Evolutionary conservation across 37 sponge, comb jelly and placozoan species (phyloP).

Genomic region (Oscarella lobularis): DNA sequence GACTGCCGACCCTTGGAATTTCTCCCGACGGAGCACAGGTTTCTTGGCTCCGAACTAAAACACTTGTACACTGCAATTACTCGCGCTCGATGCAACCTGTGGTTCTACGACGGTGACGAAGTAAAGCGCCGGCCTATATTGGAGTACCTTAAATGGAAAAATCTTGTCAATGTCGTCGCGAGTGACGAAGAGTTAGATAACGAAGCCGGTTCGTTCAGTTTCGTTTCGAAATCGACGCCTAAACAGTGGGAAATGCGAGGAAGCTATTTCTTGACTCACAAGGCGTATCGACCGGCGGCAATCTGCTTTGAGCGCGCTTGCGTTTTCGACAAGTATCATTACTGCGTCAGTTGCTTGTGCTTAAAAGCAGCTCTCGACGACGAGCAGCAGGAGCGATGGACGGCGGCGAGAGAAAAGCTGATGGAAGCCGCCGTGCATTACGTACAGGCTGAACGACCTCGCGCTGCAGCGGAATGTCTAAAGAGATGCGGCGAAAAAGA

Average conservation of each 20-base stretch:
- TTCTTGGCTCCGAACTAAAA: conserved; percentile 56
- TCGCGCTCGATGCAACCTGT: conserved; percentile 48
- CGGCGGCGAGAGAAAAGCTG: conserved; percentile 8
- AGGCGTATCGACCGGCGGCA: conserved; percentile 41
- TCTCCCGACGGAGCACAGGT: conserved; percentile 36
- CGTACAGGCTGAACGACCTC: conserved; percentile 16
- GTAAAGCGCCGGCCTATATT: conserved; percentile 25
- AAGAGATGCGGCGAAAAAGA: conserved; percentile 17
- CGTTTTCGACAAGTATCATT: conserved; percentile 9
- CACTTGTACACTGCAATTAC: conserved; percentile 72
- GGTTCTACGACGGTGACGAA: conserved; percentile 51
- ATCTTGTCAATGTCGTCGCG: conserved; percentile 30
- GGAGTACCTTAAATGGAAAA: conserved; percentile 18
- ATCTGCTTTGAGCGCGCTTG: conserved; percentile 53
- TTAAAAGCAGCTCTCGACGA: conserved; percentile 7
- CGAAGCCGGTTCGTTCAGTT: conserved; percentile 14
- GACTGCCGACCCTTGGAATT: conserved; percentile 25
- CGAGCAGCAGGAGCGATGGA: no score
- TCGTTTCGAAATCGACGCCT: conserved; percentile 23
- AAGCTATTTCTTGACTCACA: conserved; percentile 38
- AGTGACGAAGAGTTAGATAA: neutral
- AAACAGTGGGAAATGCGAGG: conserved; percentile 69
- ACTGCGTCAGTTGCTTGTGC: conserved; percentile 19
- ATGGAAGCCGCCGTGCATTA: conserved; percentile 34
- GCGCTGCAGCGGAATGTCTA: conserved; percentile 39